Evolutionary conservation across 2,797 vertebrate species (phyloP), one percentile per base, ranked within the genome.

Genomic region (Oryzias dopingdopingensis): DNA sequence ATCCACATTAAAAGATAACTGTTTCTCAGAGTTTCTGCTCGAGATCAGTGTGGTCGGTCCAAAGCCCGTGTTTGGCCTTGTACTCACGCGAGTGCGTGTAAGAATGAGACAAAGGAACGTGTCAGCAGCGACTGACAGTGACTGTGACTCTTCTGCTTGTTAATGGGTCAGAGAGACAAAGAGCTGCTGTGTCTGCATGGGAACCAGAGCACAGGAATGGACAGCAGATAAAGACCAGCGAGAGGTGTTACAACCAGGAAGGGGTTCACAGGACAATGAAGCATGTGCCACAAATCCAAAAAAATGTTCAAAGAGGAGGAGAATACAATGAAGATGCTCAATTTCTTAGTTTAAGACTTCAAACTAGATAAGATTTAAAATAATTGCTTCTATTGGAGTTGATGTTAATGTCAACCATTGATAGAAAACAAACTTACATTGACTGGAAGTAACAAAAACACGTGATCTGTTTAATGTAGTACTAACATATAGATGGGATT

Each of bases 111-210:
- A 54, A 46, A 50, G 74, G 77, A 83, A 76, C 82, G 72, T 66
- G 65, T 58, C 47, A 61, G 57, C 53, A 57, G 43, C 4, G 71
- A 79, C 69, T 67, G 74, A 80, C 55, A 32, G 82, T 55, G 62
- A 65, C 67, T 20, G 59, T 62, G 67, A 69, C 65, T 70, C 73
- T 63, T 51, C 72, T 65, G 79, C 61, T 32, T 62, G 67, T 79
- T 84, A 74, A 60, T 77, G 72, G 79, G 76, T 62, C 75, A 77
- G 20, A 49, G 53, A 74, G 64, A 89, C 87, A 90, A 89, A 87
- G 87, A 81, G 72, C 73, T 62, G 81, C 76, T 81, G 75, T 90
- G 72, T 70, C 50, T 70, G 55, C 68, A 75, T 86, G 84, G 82
- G 81, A 86, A 85, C 56, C 59, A 62, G 66, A 65, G 71, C 37